A percentile compares a stretch with the other conserved stretches of the same genome.
These are phyloP conservation scores for Pitangus sulphuratus DNA, from an alignment of 2,797 vertebrate species.

Conservation along the genomic window DNA sequence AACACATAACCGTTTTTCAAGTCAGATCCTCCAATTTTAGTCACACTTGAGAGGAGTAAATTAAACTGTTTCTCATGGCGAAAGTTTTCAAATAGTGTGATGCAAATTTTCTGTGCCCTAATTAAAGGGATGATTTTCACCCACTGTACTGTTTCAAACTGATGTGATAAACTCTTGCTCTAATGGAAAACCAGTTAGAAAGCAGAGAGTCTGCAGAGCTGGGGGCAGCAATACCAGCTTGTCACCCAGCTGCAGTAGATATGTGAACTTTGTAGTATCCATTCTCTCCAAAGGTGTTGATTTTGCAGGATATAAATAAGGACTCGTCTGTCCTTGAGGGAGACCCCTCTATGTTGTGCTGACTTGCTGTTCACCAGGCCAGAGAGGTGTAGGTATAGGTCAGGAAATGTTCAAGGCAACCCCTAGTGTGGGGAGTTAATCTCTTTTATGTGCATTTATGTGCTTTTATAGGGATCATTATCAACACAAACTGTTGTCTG, in stretches of 20 bases:
- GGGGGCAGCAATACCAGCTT: neutral
- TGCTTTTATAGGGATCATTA: neutral
- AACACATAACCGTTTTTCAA: fast-evolving
- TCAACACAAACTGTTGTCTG: neutral
- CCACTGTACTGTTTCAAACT: neutral
- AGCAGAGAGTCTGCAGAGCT: neutral
- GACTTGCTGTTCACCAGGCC: neutral
- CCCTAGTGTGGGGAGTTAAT: neutral
- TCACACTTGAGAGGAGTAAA: neutral
- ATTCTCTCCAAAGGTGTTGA: neutral
- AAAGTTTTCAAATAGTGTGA: neutral
- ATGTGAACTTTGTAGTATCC: neutral
- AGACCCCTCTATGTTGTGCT: neutral
- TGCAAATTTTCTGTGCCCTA: neutral
- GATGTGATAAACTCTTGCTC: fast-evolving
- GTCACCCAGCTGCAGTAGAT: neutral
- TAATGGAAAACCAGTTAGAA: neutral
- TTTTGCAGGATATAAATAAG: neutral
- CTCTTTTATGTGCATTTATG: neutral
- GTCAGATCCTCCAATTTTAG: neutral
- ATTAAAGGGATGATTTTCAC: neutral
- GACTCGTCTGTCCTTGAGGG: neutral
- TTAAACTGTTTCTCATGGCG: neutral
- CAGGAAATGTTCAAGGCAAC: neutral
- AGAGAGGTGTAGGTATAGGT: neutral